Percentiles rank a stretch among this genome's conserved stretches.
These are phyloP conservation scores for Capricornis sumatraensis DNA, from an alignment of 2,113 vertebrate genomes.

Conservation along the genomic window DNA sequence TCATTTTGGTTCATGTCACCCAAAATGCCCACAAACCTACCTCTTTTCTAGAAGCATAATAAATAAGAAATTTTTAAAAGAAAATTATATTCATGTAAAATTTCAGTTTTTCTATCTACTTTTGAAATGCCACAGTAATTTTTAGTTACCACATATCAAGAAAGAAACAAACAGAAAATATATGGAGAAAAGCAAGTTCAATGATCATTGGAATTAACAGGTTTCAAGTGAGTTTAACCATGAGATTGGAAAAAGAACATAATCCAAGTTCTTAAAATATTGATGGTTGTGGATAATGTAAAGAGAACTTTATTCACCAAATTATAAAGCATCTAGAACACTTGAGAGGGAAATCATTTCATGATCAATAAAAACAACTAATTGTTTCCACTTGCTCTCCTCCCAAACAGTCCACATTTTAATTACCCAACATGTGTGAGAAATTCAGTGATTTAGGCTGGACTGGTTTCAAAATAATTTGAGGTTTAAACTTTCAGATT, in stretches of 20 bases:
- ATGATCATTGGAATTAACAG: neutral
- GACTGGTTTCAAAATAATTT: neutral
- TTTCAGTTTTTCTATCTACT: neutral
- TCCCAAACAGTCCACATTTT: neutral
- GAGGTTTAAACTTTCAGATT: neutral
- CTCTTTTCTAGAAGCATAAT: neutral
- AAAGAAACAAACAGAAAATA: neutral
- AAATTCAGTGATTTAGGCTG: neutral
- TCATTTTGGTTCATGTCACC: neutral
- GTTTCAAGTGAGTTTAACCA: neutral
- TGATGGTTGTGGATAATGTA: neutral
- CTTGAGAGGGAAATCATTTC: neutral
- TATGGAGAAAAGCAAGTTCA: neutral
- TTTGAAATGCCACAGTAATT: neutral
- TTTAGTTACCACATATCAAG: neutral
- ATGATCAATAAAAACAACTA: neutral
- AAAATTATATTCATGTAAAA: neutral
- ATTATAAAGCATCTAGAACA: neutral
- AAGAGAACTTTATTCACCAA: neutral
- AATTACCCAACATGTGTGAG: neutral
- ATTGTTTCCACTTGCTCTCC: neutral
- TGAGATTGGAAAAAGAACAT: neutral
- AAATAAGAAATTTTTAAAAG: neutral
- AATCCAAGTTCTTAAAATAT: neutral
- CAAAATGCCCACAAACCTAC: neutral